Conservation (phyloP, 2,797 vertebrate genomes). For the Epinephelus malabaricus region DNA sequence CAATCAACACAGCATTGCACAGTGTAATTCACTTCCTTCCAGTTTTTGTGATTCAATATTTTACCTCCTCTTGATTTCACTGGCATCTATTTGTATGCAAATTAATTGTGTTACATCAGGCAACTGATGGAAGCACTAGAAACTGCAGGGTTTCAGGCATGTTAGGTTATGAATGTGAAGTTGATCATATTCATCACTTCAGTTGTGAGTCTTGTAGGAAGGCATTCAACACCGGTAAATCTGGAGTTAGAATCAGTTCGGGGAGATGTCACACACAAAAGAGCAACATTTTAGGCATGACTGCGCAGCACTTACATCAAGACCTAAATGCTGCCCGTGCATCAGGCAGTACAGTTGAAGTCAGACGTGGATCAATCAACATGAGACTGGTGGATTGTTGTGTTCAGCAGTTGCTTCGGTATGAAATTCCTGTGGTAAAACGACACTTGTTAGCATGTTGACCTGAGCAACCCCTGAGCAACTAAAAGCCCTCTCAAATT, state of each 20-base stretch:
- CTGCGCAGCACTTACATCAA: slow-evolving; percentile 5
- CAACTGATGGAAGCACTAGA: slow-evolving; percentile 37
- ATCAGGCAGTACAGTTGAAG: background rate
- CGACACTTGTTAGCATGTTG: slow-evolving; percentile 2
- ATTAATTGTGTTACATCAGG: slow-evolving; percentile 55
- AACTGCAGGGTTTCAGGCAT: slow-evolving; percentile 39
- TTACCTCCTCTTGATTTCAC: slow-evolving; percentile 50
- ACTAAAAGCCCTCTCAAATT: background rate
- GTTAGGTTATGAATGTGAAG: slow-evolving; percentile 41
- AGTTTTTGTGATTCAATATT: slow-evolving; percentile 41
- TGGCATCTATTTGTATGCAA: slow-evolving; percentile 65
- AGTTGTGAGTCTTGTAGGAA: slow-evolving; percentile 16
- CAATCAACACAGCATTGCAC: slow-evolving; percentile 49
- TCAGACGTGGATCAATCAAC: slow-evolving; percentile 9
- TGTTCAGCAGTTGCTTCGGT: background rate
- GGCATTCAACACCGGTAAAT: slow-evolving; percentile 17
- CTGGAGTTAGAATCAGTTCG: slow-evolving; percentile 1
- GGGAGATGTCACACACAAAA: background rate
- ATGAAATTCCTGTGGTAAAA: background rate
- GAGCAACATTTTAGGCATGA: slow-evolving; percentile 7
- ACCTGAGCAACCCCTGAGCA: background rate
- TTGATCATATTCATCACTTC: slow-evolving; percentile 39
- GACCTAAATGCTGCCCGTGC: background rate
- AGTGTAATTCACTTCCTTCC: slow-evolving; percentile 44
- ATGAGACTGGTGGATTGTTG: slow-evolving; percentile 1